phyloP scores from a whole-genome alignment of 2,888 invertebrate genomes.

The Neoitamus cyanurus region DNA sequence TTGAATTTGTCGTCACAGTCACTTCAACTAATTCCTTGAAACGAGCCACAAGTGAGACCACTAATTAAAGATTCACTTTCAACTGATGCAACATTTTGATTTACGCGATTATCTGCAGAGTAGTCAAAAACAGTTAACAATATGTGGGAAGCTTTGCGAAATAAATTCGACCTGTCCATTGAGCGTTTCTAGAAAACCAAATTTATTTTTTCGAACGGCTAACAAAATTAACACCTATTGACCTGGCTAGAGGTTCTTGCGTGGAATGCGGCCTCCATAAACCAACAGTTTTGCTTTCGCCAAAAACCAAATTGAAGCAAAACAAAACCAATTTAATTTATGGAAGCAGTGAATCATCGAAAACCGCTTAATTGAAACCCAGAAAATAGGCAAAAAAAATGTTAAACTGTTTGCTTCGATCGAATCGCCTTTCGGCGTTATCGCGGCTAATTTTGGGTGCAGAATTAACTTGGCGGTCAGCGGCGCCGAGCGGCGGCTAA shows the following conservation, averaged over 20 bases:
- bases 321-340: background rate
- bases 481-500: background rate
- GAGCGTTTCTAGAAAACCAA: too few relatives aligned
- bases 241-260: background rate
- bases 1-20: too few relatives aligned
- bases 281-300: background rate
- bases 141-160: too few relatives aligned
- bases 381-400: background rate
- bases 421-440: background rate
- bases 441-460: background rate
- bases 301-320: background rate
- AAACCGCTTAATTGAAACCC: background rate
- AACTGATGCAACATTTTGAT: too few relatives aligned
- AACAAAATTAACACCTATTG: background rate
- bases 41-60: too few relatives aligned
- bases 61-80: too few relatives aligned
- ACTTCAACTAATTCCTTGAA: too few relatives aligned
- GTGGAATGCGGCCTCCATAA: background rate
- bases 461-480: background rate
- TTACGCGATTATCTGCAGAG: too few relatives aligned
- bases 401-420: background rate
- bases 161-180: too few relatives aligned
- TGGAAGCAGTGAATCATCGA: background rate
- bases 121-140: too few relatives aligned
- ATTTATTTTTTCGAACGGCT: background rate